phyloP scores from a whole-genome alignment of 2,113 vertebrate genomes.

The Oncorhynchus clarkii region DNA sequence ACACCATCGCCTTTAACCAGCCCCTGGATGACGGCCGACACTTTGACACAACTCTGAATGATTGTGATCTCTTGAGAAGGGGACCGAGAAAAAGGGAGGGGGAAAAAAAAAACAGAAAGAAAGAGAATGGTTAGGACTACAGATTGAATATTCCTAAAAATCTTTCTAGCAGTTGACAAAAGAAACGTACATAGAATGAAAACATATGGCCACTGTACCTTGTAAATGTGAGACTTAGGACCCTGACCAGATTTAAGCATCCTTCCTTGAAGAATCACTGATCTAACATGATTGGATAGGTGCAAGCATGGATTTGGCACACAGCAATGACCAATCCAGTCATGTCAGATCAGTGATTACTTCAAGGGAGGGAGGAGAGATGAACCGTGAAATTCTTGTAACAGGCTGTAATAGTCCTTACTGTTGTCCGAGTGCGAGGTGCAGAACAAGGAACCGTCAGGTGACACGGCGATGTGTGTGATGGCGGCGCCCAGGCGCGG shows the following conservation, averaged over 20 bases:
- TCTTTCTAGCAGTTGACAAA: neutral
- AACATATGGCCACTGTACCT: no score
- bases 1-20: slow-evolving; percentile 86
- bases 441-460: slow-evolving; percentile 81
- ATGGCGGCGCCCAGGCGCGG: slow-evolving; percentile 89
- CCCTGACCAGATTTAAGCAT: no score
- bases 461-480: slow-evolving; percentile 79
- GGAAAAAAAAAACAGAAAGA: neutral
- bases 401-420: slow-evolving; percentile 63
- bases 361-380: no score
- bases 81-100: neutral
- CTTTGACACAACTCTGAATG: slow-evolving; percentile 84
- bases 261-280: no score
- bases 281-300: no score
- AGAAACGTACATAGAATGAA: neutral
- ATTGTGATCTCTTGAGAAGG: slow-evolving; percentile 79
- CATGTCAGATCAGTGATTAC: no score
- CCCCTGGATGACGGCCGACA: slow-evolving; percentile 87
- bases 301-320: no score
- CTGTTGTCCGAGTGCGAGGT: slow-evolving; percentile 93
- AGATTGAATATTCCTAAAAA: neutral
- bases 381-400: no score
- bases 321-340: no score
- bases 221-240: no score
- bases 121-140: neutral